Evolutionary conservation across 1,140 invertebrate genomes (phyloP).

Genomic region (Drosophila yakuba): DNA sequence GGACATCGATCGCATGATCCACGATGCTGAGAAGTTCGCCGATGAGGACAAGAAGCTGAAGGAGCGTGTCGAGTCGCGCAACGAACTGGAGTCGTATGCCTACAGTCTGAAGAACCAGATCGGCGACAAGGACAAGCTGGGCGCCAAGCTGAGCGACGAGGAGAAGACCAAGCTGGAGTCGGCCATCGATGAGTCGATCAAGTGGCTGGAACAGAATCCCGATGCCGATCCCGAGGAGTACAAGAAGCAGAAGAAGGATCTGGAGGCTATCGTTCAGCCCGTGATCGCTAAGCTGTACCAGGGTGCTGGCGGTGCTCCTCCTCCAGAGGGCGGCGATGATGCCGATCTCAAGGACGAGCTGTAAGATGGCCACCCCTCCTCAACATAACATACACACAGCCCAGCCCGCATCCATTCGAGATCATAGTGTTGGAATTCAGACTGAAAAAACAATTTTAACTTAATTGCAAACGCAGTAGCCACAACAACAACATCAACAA

Average conservation of each 20-base stretch:
- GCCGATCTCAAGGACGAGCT: constrained; percentile 93
- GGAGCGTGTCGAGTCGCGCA: constrained; percentile 97
- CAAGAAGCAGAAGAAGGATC: constrained; percentile 98
- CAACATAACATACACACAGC: not conserved
- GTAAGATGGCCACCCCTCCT: constrained; percentile 86
- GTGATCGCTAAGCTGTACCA: constrained; percentile 99
- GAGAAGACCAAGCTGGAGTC: constrained; percentile 98
- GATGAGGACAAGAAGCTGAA: constrained; percentile 99
- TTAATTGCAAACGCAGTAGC: constrained; percentile 38
- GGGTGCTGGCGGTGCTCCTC: constrained; percentile 89
- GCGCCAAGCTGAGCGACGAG: constrained; percentile 94
- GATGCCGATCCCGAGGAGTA: constrained; percentile 97
- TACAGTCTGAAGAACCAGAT: constrained; percentile 99
- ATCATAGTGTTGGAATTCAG: constrained; percentile 71
- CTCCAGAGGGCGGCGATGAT: constrained; percentile 88
- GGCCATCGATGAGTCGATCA: constrained; percentile 98
- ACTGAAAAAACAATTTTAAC: constrained; percentile 70
- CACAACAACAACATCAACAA: constrained; percentile 28
- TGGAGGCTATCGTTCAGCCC: constrained; percentile 98
- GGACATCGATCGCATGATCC: constrained; percentile 99
- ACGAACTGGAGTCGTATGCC: constrained; percentile 98
- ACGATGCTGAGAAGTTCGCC: constrained; percentile 99
- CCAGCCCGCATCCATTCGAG: constrained; percentile 38
- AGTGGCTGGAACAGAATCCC: constrained; percentile 98
- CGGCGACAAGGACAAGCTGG: constrained; percentile 98